These are phyloP conservation scores for Zoanthus solanderi DNA, from an alignment of 92 coral and sea anemone species.

Conservation along the genomic window DNA sequence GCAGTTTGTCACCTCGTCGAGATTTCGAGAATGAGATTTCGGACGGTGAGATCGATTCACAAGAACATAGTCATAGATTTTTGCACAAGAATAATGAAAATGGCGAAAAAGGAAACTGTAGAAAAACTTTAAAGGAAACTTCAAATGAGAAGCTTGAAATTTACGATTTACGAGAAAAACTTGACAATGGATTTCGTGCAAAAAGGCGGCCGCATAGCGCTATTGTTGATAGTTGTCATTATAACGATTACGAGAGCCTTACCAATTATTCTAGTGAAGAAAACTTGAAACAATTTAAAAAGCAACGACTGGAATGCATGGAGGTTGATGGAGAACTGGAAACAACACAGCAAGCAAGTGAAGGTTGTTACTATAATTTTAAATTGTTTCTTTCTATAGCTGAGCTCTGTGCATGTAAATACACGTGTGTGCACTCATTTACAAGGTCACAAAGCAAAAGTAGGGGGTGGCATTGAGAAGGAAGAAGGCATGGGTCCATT, in stretches of 20 bases:
- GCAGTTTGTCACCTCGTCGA: background rate
- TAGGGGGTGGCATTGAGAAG: too few relatives aligned
- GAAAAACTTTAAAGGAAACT: background rate
- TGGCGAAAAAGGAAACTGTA: background rate
- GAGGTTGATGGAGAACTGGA: slow-evolving; percentile 13
- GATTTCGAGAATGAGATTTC: background rate
- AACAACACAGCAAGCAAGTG: background rate
- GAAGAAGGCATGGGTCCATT: too few relatives aligned
- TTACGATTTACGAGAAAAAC: slow-evolving; percentile 20
- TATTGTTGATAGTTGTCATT: background rate
- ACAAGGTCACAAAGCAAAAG: too few relatives aligned
- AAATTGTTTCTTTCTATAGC: too few relatives aligned
- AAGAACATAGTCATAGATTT: background rate
- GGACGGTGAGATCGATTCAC: slow-evolving; percentile 9
- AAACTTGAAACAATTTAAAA: slow-evolving; percentile 4
- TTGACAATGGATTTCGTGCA: background rate
- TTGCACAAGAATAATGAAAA: background rate
- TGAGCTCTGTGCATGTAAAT: background rate
- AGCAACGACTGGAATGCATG: slow-evolving; percentile 35
- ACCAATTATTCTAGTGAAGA: background rate
- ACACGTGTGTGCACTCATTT: background rate
- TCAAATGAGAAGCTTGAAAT: background rate
- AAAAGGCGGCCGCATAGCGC: background rate
- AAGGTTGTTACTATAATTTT: background rate
- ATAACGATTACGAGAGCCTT: background rate